Percentiles rank a stretch among this genome's conserved stretches.
phyloP scores from a whole-genome alignment of 2,113 vertebrate species.

The Prunella himalayana region DNA sequence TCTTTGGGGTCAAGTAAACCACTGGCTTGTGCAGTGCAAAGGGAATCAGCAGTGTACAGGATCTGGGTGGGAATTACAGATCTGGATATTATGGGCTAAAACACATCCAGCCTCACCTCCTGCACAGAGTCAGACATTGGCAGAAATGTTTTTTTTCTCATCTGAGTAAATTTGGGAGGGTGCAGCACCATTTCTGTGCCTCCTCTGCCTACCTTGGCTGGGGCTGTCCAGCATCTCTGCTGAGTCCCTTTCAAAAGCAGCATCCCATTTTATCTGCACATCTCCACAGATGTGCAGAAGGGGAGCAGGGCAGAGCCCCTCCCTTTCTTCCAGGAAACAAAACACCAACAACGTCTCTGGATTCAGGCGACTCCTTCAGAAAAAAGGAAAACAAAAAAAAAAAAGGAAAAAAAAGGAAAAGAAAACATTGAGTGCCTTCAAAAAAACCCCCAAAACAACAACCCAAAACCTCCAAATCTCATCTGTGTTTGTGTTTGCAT shows the following conservation, averaged over 20 bases:
- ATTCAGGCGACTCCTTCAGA: neutral
- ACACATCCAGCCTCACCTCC: neutral
- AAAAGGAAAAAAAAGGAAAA: neutral
- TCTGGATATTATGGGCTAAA: neutral
- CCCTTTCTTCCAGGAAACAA: slow-evolving; percentile 39
- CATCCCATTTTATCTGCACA: neutral
- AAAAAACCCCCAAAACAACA: neutral
- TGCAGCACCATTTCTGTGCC: neutral
- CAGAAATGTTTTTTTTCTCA: neutral
- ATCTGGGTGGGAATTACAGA: neutral
- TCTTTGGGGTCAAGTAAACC: neutral
- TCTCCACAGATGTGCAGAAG: slow-evolving; percentile 46
- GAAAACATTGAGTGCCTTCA: neutral
- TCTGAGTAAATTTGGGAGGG: neutral
- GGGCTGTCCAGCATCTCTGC: neutral
- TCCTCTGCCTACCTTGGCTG: neutral
- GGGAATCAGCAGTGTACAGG: neutral
- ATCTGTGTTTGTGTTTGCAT: slow-evolving; percentile 73
- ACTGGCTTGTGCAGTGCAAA: neutral
- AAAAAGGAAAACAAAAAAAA: neutral
- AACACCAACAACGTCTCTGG: slow-evolving; percentile 1
- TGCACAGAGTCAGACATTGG: neutral
- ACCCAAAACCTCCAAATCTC: slow-evolving; percentile 48
- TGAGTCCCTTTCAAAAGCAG: neutral
- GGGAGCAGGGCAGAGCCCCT: neutral